A percentile compares a stretch with the other conserved stretches of the same genome.
phyloP scores from a whole-genome alignment of 2,113 vertebrate genomes.

The Alethe castanea region DNA sequence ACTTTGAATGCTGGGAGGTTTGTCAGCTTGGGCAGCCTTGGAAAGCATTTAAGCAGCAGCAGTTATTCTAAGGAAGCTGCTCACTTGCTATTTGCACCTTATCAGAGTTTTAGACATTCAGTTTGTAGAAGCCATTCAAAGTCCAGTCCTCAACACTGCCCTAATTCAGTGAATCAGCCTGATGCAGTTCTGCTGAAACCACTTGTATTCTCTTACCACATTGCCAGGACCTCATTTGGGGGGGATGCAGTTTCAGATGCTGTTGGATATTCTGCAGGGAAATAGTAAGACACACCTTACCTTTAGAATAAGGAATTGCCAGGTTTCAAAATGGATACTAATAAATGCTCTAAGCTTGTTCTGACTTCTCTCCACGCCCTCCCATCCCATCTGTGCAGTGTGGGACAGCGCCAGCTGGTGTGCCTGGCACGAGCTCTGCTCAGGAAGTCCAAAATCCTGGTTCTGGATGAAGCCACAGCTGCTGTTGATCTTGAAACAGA shows the following conservation, averaged over 20 bases:
- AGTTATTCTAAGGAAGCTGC: not conserved
- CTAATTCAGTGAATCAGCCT: not conserved
- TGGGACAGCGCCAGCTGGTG: conserved; percentile 92
- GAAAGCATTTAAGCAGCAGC: not conserved
- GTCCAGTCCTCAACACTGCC: not conserved
- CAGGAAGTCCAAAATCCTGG: conserved; percentile 91
- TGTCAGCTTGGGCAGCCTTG: not conserved
- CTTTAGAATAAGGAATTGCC: not conserved
- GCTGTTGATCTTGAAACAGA: conserved; percentile 96
- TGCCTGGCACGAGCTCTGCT: conserved; percentile 93
- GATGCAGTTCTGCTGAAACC: not conserved
- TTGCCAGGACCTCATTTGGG: not conserved
- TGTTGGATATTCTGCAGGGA: not conserved
- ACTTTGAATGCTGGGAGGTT: not conserved
- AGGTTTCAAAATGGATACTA: not conserved
- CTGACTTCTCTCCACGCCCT: not conserved
- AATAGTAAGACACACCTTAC: not conserved
- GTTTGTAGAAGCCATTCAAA: not conserved
- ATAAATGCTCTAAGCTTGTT: not conserved
- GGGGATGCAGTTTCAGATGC: not conserved
- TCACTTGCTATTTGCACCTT: not conserved
- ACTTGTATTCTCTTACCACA: not conserved
- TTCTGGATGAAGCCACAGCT: conserved; percentile 94
- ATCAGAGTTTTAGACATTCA: not conserved
- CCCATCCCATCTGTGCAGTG: conserved; percentile 52